A percentile compares a stretch with the other conserved stretches of the same genome.
Conservation (phyloP, 2,797 vertebrate species). For the Semaprochilodus insignis region DNA sequence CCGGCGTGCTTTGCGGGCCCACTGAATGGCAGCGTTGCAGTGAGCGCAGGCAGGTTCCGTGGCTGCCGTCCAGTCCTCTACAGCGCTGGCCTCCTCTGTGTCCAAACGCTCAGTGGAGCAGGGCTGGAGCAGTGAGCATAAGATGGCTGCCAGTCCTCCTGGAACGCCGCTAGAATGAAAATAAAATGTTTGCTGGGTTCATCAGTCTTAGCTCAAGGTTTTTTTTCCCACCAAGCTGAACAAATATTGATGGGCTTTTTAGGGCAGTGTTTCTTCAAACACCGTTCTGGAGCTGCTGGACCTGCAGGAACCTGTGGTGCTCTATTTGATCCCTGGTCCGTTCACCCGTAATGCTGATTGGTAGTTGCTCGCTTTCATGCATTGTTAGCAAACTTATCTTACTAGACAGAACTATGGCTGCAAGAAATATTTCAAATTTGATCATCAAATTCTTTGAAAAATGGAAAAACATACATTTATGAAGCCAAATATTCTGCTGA, state of each 20-base stretch:
- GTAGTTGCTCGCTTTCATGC: no score
- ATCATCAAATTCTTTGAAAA: no score
- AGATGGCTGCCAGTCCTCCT: constrained; percentile 24
- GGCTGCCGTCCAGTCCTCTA: constrained; percentile 14
- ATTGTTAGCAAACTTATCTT: no score
- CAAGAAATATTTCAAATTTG: no score
- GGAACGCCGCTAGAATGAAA: background rate
- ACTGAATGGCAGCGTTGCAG: constrained; percentile 24
- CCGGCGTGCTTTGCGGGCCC: constrained; percentile 47
- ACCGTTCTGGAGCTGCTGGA: background rate
- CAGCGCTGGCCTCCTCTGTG: constrained; percentile 17
- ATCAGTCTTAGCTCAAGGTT: background rate
- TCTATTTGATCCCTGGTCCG: no score
- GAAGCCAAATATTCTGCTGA: no score
- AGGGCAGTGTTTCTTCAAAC: no score
- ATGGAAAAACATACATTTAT: no score
- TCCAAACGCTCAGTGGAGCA: background rate
- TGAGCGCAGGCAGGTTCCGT: background rate
- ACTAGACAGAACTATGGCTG: no score
- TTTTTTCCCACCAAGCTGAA: background rate
- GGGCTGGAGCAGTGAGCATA: background rate
- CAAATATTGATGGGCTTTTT: background rate
- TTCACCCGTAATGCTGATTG: background rate
- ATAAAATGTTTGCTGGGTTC: background rate
- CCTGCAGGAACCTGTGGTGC: background rate